Base-by-base conservation (phyloP, 2,888 invertebrate genomes). In the Sipunculus nudus region DNA sequence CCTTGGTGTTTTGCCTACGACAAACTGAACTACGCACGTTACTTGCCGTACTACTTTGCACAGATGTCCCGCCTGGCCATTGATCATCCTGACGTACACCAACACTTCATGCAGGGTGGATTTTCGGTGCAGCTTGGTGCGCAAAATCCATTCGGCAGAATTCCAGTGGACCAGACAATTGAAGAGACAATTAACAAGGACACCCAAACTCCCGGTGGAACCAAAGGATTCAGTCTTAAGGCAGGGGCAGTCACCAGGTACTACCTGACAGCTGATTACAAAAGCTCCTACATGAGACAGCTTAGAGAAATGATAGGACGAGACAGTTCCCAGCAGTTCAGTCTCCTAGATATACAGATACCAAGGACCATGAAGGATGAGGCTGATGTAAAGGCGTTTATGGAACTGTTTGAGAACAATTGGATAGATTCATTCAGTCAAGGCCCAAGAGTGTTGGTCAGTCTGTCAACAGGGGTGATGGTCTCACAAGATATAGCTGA, bases 1-100 rank as follows among this genome's bases (percentile, higher is more conserved):
- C 71, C 63, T 6, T 72, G 65, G 65, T 62, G 59, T 38, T 73
- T 72, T 59, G 71, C 70, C 3, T 70, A 70, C 52, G 68, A 73
- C 47, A 59, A 46, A 16, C 23, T 63, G 5, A 73, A 72, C 49
- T 71, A 73, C 49, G 65, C 72, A 19, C 31, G 69, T 10, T 72
- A 67, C 43, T 40, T 72, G 16, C 25, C 63, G 31, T 28, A 39
- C 3, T 71, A 69, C 54, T 59, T n/a, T 38, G 49, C 56, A 19
- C 29, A 63, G 25, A 68, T 70, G 67, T 32, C 45, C 13, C 39
- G 48, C 19, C 58, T 70, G 2, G 32, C 49, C 13, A 32, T 16
- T 10, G 39, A 45, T n/a, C 59, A 63, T 38, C 59, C 68, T n/a
- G 53, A 63, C 8, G 35, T 59, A 2, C 39, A 68, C 21, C 28